Percentiles rank a stretch among this genome's conserved stretches.
phyloP scores from a whole-genome alignment of 2,888 invertebrate species.

The Asteroscopus sphinx region DNA sequence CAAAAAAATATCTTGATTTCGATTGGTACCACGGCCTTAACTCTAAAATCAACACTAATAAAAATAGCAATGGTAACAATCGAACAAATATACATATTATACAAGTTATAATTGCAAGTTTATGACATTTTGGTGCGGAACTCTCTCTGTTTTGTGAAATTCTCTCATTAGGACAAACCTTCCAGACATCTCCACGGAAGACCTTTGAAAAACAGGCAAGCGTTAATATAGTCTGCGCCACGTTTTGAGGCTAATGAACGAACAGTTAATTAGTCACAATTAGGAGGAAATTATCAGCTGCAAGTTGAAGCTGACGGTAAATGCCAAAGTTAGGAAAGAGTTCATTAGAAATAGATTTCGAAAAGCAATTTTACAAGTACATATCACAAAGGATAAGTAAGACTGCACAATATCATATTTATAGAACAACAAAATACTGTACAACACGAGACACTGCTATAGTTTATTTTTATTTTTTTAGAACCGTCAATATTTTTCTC shows the following conservation, averaged over 20 bases:
- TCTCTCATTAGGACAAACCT: slow-evolving; percentile 90
- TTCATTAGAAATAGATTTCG: slow-evolving; percentile 37
- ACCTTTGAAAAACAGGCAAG: slow-evolving; percentile 89
- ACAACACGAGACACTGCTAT: slow-evolving; percentile 3
- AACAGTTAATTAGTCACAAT: slow-evolving; percentile 68
- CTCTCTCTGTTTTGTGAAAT: slow-evolving; percentile 82
- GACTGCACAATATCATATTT: slow-evolving; percentile 6
- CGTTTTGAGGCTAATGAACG: slow-evolving; percentile 79
- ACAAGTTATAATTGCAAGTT: slow-evolving; percentile 71
- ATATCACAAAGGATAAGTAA: slow-evolving; percentile 12
- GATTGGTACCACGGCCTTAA: slow-evolving; percentile 78
- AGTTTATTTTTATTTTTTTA: not conserved
- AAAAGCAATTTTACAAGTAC: slow-evolving; percentile 28
- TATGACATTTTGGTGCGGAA: slow-evolving; percentile 79
- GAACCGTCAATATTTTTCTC: not conserved
- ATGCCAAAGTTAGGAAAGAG: slow-evolving; percentile 20
- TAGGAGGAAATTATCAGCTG: slow-evolving; percentile 45
- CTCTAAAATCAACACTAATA: slow-evolving; percentile 48
- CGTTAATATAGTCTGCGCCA: slow-evolving; percentile 84
- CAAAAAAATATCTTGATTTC: slow-evolving; percentile 65
- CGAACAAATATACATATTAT: slow-evolving; percentile 61
- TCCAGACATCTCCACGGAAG: slow-evolving; percentile 91
- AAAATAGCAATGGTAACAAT: slow-evolving; percentile 77
- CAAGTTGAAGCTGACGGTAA: slow-evolving; percentile 47
- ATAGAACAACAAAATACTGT: not conserved